phyloP scores from a whole-genome alignment of 1,140 invertebrate genomes.

The Drosophila persimilis region DNA sequence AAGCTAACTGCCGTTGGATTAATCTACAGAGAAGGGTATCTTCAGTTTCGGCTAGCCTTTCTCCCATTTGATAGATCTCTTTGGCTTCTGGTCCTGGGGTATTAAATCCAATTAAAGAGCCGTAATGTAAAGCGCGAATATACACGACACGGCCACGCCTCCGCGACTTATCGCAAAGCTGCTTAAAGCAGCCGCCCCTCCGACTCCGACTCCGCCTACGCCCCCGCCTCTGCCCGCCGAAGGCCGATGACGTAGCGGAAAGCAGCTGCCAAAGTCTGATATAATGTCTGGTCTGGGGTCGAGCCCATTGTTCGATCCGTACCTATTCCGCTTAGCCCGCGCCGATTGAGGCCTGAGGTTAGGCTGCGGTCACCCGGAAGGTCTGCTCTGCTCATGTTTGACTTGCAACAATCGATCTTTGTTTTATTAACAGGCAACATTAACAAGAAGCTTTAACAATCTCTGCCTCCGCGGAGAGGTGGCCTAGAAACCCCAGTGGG shows the following conservation, averaged over 20 bases:
- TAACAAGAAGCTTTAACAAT: constrained; percentile 61
- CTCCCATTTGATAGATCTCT: constrained; percentile 34
- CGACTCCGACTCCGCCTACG: too few species aligned
- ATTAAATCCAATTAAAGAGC: constrained; percentile 77
- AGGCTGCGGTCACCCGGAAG: constrained; percentile 32
- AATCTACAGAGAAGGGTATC: too few species aligned
- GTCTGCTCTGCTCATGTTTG: constrained; percentile 40
- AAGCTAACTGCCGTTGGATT: too few species aligned
- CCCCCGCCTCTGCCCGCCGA: constrained; percentile 18
- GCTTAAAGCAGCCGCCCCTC: constrained; percentile 30
- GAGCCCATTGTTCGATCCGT: constrained; percentile 42
- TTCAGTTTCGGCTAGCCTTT: constrained; percentile 1
- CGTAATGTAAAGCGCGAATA: constrained; percentile 46
- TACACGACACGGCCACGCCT: constrained; percentile 52
- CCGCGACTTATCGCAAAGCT: constrained; percentile 46
- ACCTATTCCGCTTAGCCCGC: constrained; percentile 32
- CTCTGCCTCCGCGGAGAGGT: not conserved
- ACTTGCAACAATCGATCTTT: constrained; percentile 54
- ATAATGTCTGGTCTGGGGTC: constrained; percentile 18
- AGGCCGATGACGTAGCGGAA: constrained; percentile 69
- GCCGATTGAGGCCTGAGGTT: constrained; percentile 15
- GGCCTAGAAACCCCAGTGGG: constrained; percentile 84
- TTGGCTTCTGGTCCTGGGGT: constrained; percentile 27
- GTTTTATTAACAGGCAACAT: constrained; percentile 51
- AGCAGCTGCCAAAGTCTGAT: constrained; percentile 34